These are phyloP conservation scores for Axis porcinus DNA, from an alignment of 2,113 vertebrate species.

Conservation along the genomic window DNA sequence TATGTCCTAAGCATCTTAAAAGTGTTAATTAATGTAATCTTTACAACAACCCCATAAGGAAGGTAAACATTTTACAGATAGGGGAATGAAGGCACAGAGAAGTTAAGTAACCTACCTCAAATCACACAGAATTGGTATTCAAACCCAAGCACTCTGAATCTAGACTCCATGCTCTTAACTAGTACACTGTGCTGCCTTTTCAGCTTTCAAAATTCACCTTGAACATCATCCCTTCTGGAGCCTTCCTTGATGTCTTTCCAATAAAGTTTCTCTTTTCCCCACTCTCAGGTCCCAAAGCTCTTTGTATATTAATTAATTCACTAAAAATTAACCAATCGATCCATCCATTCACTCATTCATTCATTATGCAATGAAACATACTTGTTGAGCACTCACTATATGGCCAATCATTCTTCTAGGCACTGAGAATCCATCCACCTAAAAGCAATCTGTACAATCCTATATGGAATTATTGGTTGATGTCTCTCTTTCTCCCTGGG, in stretches of 20 bases:
- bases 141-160: background rate
- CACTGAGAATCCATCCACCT: background rate
- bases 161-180: background rate
- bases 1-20: background rate
- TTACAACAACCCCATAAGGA: background rate
- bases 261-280: background rate
- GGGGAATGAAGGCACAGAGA: background rate
- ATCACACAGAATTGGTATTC: background rate
- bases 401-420: background rate
- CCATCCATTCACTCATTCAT: background rate
- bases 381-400: background rate
- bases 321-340: background rate
- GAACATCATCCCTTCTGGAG: background rate
- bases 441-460: background rate
- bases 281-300: background rate
- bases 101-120: background rate
- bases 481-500: background rate
- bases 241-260: background rate
- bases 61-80: background rate
- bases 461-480: background rate
- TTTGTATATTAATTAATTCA: background rate
- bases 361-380: background rate
- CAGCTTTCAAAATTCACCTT: background rate
- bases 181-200: background rate
- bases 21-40: background rate